A percentile compares a stretch with the other conserved stretches of the same genome.
phyloP scores from a whole-genome alignment of 2,888 invertebrate species.

The Callosobruchus maculatus region DNA sequence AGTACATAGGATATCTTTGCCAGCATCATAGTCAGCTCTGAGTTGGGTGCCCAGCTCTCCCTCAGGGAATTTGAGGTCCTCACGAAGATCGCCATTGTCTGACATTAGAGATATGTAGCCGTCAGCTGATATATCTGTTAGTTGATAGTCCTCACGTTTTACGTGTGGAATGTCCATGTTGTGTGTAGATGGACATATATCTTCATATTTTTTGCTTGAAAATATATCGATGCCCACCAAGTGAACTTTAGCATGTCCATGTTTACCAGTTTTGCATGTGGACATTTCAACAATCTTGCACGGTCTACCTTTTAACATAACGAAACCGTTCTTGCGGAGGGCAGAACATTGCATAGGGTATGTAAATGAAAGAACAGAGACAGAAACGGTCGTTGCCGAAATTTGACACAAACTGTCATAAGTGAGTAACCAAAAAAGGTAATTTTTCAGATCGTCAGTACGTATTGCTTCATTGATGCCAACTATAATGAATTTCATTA shows the following conservation, averaged over 20 bases:
- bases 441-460: no score
- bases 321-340: constrained; percentile 97
- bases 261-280: constrained; percentile 99
- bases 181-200: constrained; percentile 99
- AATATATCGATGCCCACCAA: constrained; percentile 75
- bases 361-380: no score
- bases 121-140: constrained; percentile 91
- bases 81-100: constrained; percentile 90
- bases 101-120: constrained; percentile 92
- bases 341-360: constrained; percentile 99
- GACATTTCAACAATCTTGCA: constrained; percentile 99
- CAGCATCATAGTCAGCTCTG: constrained; percentile 79
- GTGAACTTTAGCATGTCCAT: constrained; percentile 98
- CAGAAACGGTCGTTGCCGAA: no score
- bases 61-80: constrained; percentile 95
- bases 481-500: no score
- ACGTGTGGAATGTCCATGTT: constrained; percentile 99
- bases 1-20: constrained; percentile 90
- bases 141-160: constrained; percentile 95
- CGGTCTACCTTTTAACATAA: constrained; percentile 95
- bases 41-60: constrained; percentile 87
- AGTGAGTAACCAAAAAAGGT: no score
- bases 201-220: constrained; percentile 88
- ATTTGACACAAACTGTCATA: no score
- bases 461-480: no score